Percentiles rank a stretch among this genome's conserved stretches.
phyloP scores from a whole-genome alignment of 2,113 vertebrate genomes.

The Mola mola region DNA sequence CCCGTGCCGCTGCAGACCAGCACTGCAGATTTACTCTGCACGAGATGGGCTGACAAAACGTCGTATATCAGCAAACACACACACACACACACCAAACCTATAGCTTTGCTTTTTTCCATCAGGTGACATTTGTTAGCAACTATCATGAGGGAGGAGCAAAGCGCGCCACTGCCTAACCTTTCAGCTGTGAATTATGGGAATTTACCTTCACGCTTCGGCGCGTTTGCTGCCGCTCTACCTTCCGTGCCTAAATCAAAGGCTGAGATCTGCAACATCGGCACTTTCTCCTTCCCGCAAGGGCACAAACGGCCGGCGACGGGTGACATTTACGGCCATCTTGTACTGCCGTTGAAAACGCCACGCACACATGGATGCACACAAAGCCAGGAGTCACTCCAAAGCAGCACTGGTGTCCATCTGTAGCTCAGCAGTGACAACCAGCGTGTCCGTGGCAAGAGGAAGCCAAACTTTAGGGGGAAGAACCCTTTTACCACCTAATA shows the following conservation, averaged over 20 bases:
- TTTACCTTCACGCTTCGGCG: slow-evolving; percentile 96
- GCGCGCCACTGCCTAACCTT: slow-evolving; percentile 88
- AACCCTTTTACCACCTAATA: too few species aligned
- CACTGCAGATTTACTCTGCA: slow-evolving; percentile 58
- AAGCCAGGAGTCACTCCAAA: too few species aligned
- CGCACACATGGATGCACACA: slow-evolving; percentile 28
- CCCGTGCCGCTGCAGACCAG: slow-evolving; percentile 47
- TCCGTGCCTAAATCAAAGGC: slow-evolving; percentile 95
- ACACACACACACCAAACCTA: slow-evolving; percentile 39
- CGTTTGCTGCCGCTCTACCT: slow-evolving; percentile 86
- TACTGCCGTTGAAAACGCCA: slow-evolving; percentile 49
- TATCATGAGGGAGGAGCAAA: slow-evolving; percentile 82
- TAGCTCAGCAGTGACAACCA: too few species aligned
- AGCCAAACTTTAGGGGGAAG: too few species aligned
- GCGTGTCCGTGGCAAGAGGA: too few species aligned
- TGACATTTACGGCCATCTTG: slow-evolving; percentile 81
- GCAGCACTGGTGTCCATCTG: too few species aligned
- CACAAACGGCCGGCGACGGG: slow-evolving; percentile 74
- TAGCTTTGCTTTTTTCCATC: slow-evolving; percentile 79
- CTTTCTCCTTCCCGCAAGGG: slow-evolving; percentile 89
- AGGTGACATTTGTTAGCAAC: slow-evolving; percentile 89
- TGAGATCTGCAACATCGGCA: slow-evolving; percentile 89
- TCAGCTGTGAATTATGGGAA: slow-evolving; percentile 96
- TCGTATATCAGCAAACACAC: slow-evolving; percentile 60
- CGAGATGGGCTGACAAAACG: slow-evolving; percentile 59